Evolutionary conservation across 2,797 vertebrate species (phyloP), one percentile per base, ranked within the genome.

Genomic region (Xerus rutilus): DNA sequence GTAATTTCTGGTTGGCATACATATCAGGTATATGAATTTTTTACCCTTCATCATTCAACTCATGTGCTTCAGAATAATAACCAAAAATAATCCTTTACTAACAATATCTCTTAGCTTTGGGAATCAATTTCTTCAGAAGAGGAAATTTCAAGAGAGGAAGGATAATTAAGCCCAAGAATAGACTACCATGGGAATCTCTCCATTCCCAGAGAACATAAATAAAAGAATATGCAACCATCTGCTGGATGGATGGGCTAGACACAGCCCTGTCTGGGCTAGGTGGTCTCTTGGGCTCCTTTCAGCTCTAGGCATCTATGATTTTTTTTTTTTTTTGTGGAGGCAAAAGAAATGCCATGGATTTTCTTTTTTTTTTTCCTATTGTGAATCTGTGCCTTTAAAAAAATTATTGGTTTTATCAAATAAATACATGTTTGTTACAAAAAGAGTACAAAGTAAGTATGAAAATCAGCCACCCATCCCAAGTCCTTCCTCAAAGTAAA

Each of bases 111-210:
- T 95, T 91, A 93, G 95, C 92, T 95, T 96, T 79, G 91, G 96
- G 96, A 97, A 93, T 97, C 35, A 0, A 84, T 96, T 97, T 97
- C 79, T 96, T 97, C 93, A 95, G 89, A 90, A 97, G 54, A 2
- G 0, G 76, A 97, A 91, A 95, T 97, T 96, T 98, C 74, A 96
- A 82, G 91, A 96, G 49, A 94, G 72, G 67, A 91, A 96, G 89
- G 84, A 97, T 96, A 97, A 96, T 95, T 98, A 96, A 97, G 95
- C 93, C 91, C 94, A 94, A 97, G 94, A 97, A 97, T 97, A 98
- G 89, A 94, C 86, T 94, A 57, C 87, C 89, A 85, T 87, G 96
- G 96, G 96, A 97, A 74, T 91, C 84, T 90, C 81, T 94, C 86
- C 72, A 90, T 96, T 97, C 57, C 78, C 8, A 0, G 13, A 88